Evolutionary conservation across 2,888 invertebrate species (phyloP).

Genomic region (Hirtodrosophila confusa): DNA sequence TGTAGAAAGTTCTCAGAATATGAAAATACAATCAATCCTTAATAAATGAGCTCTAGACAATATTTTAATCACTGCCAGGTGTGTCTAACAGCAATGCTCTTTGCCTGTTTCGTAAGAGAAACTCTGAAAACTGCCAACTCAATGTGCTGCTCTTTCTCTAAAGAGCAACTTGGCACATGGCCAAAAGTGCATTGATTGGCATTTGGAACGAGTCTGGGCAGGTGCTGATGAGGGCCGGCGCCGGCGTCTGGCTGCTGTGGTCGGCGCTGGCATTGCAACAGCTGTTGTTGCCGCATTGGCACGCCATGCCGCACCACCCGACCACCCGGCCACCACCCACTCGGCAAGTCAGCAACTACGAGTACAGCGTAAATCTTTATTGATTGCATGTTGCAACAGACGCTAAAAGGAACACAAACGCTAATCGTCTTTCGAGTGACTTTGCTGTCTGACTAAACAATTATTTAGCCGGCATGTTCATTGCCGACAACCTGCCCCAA

Average conservation of each 20-base stretch:
- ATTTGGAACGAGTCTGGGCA: constrained; percentile 48
- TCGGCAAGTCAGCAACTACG: constrained; percentile 11
- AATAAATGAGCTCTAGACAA: neutral
- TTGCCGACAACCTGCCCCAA: constrained; percentile 21
- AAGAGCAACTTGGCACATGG: constrained; percentile 81
- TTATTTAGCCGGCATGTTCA: constrained; percentile 56
- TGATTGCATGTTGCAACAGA: constrained; percentile 68
- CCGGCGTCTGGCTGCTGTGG: constrained; percentile 76
- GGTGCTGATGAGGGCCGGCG: constrained; percentile 57
- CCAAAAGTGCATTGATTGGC: constrained; percentile 79
- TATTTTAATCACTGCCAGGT: neutral
- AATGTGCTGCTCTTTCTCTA: constrained; percentile 14
- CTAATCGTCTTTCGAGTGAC: constrained; percentile 66
- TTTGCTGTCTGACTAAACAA: constrained; percentile 64
- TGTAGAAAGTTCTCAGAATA: too few species aligned
- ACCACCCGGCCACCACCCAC: constrained; percentile 2
- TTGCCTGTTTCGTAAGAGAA: constrained; percentile 31
- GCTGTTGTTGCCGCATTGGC: constrained; percentile 74
- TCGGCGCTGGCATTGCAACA: constrained; percentile 65
- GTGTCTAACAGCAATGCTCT: constrained; percentile 7
- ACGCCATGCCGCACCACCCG: constrained; percentile 34
- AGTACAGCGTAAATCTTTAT: constrained; percentile 66
- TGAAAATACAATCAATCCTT: too few species aligned
- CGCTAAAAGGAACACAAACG: constrained; percentile 48
- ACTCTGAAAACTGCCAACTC: neutral